A percentile compares a stretch with the other conserved stretches of the same genome.
phyloP scores from a whole-genome alignment of 2,797 vertebrate species.

The Australoheros facetus region DNA sequence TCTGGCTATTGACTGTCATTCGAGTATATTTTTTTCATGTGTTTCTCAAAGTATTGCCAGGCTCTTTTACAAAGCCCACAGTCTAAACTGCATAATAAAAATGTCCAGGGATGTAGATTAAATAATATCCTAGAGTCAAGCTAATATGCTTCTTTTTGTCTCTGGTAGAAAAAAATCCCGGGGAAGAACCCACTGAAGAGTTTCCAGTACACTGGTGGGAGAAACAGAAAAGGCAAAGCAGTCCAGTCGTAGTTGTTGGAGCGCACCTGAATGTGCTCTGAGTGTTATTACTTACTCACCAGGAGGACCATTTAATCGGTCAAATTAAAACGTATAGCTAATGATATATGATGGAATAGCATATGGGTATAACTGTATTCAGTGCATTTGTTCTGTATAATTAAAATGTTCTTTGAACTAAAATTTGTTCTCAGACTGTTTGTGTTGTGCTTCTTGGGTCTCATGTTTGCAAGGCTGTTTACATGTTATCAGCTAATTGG shows the following conservation, averaged over 20 bases:
- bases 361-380: background rate
- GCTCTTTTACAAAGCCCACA: background rate
- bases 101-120: background rate
- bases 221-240: slow-evolving; percentile 17
- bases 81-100: background rate
- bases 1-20: no score
- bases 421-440: background rate
- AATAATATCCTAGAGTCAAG: background rate
- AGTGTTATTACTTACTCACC: background rate
- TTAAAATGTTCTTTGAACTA: slow-evolving; percentile 16
- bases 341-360: no score
- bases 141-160: background rate
- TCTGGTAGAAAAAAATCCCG: slow-evolving; percentile 64
- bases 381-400: background rate
- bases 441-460: background rate
- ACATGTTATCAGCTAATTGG: background rate
- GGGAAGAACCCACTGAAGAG: slow-evolving; percentile 86
- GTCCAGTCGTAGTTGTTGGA: slow-evolving; percentile 58
- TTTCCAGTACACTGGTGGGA: slow-evolving; percentile 80
- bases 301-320: background rate
- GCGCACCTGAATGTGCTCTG: background rate
- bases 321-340: no score
- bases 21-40: no score
- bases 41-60: no score
- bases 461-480: background rate